Evolutionary conservation across 2,113 vertebrate species (phyloP).

Genomic region (Calypte anna): DNA sequence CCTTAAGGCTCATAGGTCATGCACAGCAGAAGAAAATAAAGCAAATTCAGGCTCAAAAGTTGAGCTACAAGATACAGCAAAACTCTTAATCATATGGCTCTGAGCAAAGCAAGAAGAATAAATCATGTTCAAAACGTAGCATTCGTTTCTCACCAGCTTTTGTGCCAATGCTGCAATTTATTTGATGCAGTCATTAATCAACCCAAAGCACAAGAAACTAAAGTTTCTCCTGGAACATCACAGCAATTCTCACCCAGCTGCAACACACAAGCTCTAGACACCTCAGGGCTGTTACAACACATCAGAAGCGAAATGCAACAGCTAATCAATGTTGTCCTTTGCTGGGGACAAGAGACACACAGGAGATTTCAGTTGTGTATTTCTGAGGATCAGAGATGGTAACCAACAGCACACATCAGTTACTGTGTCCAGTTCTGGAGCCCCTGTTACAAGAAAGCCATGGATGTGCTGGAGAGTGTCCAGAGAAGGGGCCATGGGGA

Average conservation of each 20-base stretch:
- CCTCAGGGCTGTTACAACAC: neutral
- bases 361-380: fast-evolving
- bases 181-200: constrained; percentile 2
- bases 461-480: too few species aligned
- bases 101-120: neutral
- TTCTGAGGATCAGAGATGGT: neutral
- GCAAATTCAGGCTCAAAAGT: neutral
- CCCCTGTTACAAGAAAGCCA: too few species aligned
- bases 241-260: neutral
- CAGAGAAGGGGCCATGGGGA: too few species aligned
- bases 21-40: neutral
- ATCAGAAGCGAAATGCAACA: neutral
- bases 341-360: neutral
- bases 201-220: neutral
- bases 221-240: neutral
- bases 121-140: neutral
- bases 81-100: neutral
- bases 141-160: neutral
- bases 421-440: too few species aligned
- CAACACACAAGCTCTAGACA: neutral
- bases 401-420: fast-evolving
- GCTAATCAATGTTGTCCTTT: neutral
- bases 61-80: neutral
- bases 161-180: neutral
- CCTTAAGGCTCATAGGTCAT: neutral